Evolutionary conservation across 2,113 vertebrate genomes (phyloP).

Genomic region (Oreotrochilus melanogaster): DNA sequence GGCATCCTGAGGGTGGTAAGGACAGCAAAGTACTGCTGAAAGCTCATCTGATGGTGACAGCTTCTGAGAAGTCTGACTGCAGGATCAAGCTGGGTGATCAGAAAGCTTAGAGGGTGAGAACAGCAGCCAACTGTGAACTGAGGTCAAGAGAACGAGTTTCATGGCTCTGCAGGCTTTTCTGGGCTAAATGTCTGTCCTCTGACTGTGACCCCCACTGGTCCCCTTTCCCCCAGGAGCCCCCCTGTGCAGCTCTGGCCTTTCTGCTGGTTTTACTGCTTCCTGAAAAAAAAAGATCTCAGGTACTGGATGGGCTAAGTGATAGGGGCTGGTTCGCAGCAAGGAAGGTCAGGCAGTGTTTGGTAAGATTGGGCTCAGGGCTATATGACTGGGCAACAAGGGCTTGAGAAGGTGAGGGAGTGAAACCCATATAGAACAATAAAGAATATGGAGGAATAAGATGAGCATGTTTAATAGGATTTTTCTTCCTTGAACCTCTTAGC

Average conservation of each 20-base stretch:
- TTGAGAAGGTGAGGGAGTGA: background rate
- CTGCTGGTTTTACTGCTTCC: background rate
- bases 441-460: constrained; percentile 39
- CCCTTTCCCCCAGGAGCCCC: background rate
- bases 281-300: background rate
- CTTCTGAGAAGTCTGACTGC: background rate
- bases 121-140: background rate
- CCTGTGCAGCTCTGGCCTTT: background rate
- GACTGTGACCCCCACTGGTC: background rate
- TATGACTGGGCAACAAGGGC: background rate
- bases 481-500: constrained; percentile 63
- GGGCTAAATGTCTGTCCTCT: background rate
- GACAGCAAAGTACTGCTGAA: background rate
- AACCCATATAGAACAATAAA: background rate
- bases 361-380: background rate
- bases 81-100: background rate
- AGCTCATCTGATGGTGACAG: background rate
- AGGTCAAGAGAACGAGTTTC: background rate
- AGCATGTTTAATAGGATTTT: constrained; percentile 57
- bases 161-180: background rate
- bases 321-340: background rate
- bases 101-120: background rate
- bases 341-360: background rate
- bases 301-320: background rate
- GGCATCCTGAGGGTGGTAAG: background rate